Conservation (phyloP, 2,797 vertebrate species). For the Phrynocephalus guinanensis region DNA sequence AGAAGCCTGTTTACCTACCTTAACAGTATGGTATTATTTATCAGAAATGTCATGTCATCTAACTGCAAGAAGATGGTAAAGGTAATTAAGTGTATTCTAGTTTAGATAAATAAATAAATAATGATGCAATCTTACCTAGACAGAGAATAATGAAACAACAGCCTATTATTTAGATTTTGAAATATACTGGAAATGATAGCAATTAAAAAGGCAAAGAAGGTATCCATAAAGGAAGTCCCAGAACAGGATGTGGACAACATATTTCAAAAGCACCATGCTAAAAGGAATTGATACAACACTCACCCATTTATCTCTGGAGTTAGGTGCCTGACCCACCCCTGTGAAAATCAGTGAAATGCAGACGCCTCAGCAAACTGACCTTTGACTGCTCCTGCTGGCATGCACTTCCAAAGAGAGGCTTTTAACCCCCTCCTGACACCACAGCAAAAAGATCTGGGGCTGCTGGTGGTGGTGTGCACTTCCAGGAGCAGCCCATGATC, state of each 20-base stretch:
- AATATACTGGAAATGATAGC: neutral
- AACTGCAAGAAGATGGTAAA: slow-evolving; percentile 19
- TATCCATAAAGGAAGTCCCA: neutral
- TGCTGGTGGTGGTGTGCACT: too few species aligned
- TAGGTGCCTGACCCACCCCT: too few species aligned
- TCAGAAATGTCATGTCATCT: neutral
- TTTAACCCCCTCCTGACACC: too few species aligned
- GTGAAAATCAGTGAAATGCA: too few species aligned
- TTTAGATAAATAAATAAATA: neutral
- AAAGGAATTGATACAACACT: neutral
- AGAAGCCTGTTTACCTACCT: neutral
- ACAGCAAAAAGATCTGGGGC: too few species aligned
- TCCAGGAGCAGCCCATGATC: too few species aligned
- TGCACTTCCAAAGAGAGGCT: too few species aligned
- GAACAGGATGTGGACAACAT: neutral
- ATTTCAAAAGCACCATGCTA: neutral
- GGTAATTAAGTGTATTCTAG: slow-evolving; percentile 11
- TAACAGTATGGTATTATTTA: neutral
- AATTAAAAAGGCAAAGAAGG: neutral
- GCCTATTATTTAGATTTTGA: neutral
- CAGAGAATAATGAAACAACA: neutral
- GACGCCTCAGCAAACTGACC: too few species aligned
- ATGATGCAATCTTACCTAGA: neutral
- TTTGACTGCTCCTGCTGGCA: too few species aligned
- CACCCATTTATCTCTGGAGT: too few species aligned